Base-by-base conservation (phyloP, 2,113 vertebrate genomes). In the Antennarius striatus region DNA sequence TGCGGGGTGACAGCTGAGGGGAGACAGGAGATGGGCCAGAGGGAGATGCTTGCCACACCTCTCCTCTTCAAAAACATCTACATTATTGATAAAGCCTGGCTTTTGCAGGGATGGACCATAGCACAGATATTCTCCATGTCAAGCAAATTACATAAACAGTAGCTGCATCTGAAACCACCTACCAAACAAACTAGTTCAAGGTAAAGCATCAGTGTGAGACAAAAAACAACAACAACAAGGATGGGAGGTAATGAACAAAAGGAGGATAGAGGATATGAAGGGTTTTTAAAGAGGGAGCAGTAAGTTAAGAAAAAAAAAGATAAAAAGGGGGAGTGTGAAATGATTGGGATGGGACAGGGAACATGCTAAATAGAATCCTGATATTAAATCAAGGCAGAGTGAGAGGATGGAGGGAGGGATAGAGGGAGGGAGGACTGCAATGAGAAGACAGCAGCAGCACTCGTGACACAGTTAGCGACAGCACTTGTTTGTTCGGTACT, bases 41-140 rank as follows among this genome's bases (percentile, higher is more conserved):
- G 59, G 71, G 70, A 64, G 75, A 78, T 73, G 58, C 75, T 80
- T 65, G 73, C 62, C 75, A 80, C 77, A 76, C 77, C 65, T 82
- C 83, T 84, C 77, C 62, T 86, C 79, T 73, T 90, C 79, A 77
- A 91, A 90, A 91, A 89, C 86, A 88, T 87, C 75, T 92, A 86
- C 89, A 92, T 91, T 91, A 92, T 91, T 90, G 84, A 92, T 91
- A 81, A 85, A 68, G 48, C 62, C 62, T 79, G 64, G 68, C 57
- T 80, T 86, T 80, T 79, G 71, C 62, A 83, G 75, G 75, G 79
- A 82, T 68, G 63, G 63, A 78, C 56, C 68, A 71, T 16, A 43
- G 53, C 67, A 67, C 63, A 73, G 55, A 32, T 17, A 80, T 70
- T 68, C 43, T 78, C 60, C 51, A 59, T 54, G 62, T 71, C 56